Percentiles rank a stretch among this genome's conserved stretches.
Evolutionary conservation across 2,888 invertebrate species (phyloP).

Genomic region (Pristionchus fissidentatus): DNA sequence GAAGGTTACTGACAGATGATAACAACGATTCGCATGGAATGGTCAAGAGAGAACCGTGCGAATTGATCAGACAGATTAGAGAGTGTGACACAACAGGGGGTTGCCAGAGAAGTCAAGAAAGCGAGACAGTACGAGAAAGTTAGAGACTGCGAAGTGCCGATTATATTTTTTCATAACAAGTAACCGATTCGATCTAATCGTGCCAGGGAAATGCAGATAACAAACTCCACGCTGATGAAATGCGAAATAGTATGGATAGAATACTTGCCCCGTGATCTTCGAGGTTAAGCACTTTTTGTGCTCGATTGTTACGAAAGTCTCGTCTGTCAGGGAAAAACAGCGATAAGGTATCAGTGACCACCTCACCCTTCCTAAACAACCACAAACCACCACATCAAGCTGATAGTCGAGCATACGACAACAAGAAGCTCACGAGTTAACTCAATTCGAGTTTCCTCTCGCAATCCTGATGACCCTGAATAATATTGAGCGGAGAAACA

Average conservation of each 20-base stretch:
- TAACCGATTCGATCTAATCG: not conserved
- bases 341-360: not conserved
- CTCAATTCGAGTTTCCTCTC: too few relatives aligned
- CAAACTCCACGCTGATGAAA: too few relatives aligned
- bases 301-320: not conserved
- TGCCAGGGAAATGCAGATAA: constrained; percentile 19
- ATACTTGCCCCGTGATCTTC: too few relatives aligned
- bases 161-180: constrained; percentile 28
- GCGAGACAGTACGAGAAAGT: not conserved
- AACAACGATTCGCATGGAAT: constrained; percentile 21
- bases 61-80: too few relatives aligned
- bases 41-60: constrained; percentile 15
- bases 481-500: not conserved
- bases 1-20: constrained; percentile 34
- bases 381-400: too few relatives aligned
- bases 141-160: not conserved
- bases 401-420: not conserved
- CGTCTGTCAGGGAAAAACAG: not conserved
- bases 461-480: constrained; percentile 1
- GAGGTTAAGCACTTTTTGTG: not conserved
- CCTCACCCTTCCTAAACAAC: not conserved
- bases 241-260: too few relatives aligned
- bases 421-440: not conserved
- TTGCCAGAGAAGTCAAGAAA: too few relatives aligned
- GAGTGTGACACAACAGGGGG: too few relatives aligned